Evolutionary conservation across 2,888 invertebrate species (phyloP).

Genomic region (Cosmorhoe ocellata): DNA sequence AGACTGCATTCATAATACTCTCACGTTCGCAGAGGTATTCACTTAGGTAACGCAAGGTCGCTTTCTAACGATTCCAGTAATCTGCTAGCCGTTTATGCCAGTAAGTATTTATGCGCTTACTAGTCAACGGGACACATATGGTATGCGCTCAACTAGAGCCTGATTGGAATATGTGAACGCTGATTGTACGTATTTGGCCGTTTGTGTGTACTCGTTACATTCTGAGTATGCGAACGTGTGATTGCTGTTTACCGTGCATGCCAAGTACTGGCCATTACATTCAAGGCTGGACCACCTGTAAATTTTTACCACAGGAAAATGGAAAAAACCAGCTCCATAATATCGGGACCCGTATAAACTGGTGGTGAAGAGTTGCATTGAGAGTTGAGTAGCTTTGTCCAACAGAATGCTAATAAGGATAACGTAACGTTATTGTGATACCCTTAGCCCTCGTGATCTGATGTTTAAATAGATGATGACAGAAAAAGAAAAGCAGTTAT

Average conservation of each 20-base stretch:
- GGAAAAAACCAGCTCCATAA: not conserved
- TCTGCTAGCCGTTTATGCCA: constrained; percentile 17
- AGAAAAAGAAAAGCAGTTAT: constrained; percentile 13
- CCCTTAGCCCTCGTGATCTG: constrained; percentile 10
- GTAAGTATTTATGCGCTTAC: constrained; percentile 1
- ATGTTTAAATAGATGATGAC: not conserved
- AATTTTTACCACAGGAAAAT: constrained; percentile 8
- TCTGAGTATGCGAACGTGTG: constrained; percentile 4
- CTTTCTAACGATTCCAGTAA: constrained; percentile 49
- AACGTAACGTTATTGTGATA: not conserved
- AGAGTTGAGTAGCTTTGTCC: too few species aligned
- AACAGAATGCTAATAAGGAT: constrained; percentile 1
- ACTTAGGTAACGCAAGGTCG: constrained; percentile 54
- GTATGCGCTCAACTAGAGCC: constrained; percentile 30
- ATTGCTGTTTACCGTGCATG: constrained; percentile 16
- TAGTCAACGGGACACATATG: constrained; percentile 31
- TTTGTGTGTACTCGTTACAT: constrained; percentile 15
- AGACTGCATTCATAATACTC: constrained; percentile 28
- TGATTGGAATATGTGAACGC: constrained; percentile 20
- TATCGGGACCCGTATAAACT: too few species aligned
- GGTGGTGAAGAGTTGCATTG: not conserved
- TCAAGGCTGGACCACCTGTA: constrained; percentile 16
- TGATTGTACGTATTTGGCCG: constrained; percentile 19
- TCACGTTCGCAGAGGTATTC: constrained; percentile 32
- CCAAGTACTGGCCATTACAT: constrained; percentile 7